Evolutionary conservation across 64 coral and sea anemone species (phyloP), one percentile per base, ranked within the genome.

Genomic region (Montipora capricornis): DNA sequence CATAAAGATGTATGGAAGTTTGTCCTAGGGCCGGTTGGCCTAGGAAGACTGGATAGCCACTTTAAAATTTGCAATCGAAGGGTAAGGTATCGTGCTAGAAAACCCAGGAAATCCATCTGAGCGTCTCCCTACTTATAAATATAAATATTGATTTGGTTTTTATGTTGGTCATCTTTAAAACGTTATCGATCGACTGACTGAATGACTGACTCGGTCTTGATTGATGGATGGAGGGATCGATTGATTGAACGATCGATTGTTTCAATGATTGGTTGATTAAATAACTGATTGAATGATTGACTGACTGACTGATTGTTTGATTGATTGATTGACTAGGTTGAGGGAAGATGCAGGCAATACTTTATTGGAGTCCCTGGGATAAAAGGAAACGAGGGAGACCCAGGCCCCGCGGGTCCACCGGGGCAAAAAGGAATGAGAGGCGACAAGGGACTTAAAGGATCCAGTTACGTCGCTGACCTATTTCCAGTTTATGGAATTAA

Each of bases 381-480:
- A n/a, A 82, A 52, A 17, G 95, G 95, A 9, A 17, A 60, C 20
- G 44, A 70, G 1, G 95, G 95, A 68, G 62, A 49, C 79, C 53
- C 82, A 60, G 95, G 95, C 7, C 68, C 14, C 66, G 44, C 76
- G 6, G 95, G 95, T 45, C 3, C 44, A 46, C 6, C 81, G 6
- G 95, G 95, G 13, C 82, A 14, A 14, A 97, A 64, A 49, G 95
- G 95, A 37, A 89, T 89, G 5, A 94, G 90, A 49, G 95, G 95
- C 13, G 88, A 75, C 3, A 88, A 12, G 80, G 45, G 73, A 16
- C 20, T 61, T 52, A 82, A 88, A 15, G 76, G 84, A 52, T 73
- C 59, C 11, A 90, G 62, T 8, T 79, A 73, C 44, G 78, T 68
- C 4, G 74, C 17, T 3, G 73, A 84, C 1, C 71, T 20, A 6